These are phyloP conservation scores for Pristis pectinata DNA, from an alignment of 2,797 vertebrate species.

Conservation along the genomic window DNA sequence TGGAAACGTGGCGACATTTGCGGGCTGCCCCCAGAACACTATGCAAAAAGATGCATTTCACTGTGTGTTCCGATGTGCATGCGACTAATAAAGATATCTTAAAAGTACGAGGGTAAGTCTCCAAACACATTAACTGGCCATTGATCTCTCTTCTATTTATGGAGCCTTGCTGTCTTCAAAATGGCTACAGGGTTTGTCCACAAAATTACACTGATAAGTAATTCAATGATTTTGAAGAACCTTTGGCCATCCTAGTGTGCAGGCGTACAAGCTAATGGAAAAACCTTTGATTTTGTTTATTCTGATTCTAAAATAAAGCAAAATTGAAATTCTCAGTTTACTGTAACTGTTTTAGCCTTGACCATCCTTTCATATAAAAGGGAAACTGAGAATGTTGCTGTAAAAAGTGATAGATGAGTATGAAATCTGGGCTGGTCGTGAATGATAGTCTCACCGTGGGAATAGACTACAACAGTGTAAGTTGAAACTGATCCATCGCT, in stretches of 20 bases:
- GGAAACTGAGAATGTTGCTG: background rate
- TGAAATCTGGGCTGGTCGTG: background rate
- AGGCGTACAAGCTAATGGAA: background rate
- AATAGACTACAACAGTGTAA: background rate
- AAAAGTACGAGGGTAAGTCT: background rate
- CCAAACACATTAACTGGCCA: background rate
- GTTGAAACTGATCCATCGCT: conserved; percentile 30
- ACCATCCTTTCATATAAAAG: background rate
- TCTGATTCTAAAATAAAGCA: background rate
- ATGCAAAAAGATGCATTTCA: too few species aligned
- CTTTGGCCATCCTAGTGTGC: background rate
- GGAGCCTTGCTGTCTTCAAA: background rate
- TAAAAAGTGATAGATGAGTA: conserved; percentile 21
- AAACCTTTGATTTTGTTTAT: background rate
- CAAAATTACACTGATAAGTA: background rate
- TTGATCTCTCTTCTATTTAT: background rate
- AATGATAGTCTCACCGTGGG: conserved; percentile 18
- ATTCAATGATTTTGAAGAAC: background rate
- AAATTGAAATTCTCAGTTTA: background rate
- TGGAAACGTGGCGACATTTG: too few species aligned
- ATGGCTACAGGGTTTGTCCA: background rate
- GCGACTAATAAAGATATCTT: too few species aligned
- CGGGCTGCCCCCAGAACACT: too few species aligned
- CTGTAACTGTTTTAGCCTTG: conserved; percentile 7
- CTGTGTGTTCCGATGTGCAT: too few species aligned